Base-by-base conservation (phyloP, 2,113 vertebrate species). In the Zosterops lateralis region DNA sequence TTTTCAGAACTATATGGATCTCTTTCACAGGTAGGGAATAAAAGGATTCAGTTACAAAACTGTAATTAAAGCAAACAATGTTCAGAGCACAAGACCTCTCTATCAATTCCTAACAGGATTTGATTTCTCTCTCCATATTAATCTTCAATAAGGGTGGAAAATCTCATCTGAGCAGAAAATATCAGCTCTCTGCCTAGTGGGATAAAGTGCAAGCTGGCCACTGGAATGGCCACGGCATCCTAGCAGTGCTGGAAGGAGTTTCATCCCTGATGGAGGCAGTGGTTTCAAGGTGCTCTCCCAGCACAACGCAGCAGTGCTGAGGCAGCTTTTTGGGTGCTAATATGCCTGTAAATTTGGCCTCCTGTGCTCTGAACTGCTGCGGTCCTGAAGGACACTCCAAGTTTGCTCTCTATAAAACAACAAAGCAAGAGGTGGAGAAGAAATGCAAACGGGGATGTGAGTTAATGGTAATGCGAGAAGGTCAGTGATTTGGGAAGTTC, bases 271-370 rank as follows among this genome's bases (percentile, higher is more conserved):
- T 29, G 79, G 65, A 88, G 44, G 71, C 45, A 45, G 50, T 34
- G 87, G 51, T 90, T 84, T 94, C 91, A 94, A 95, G 93, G 91
- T 92, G 91, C 78, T 94, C 84, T 86, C 67, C 28, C 79, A 17
- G 72, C 77, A 76, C 44, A 89, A 50, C 87, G 79, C 85, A 82
- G 84, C 84, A 90, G 64, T 84, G 87, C 93, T 95, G 95, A 95
- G 94, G 51, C 84, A 91, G 94, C 94, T 91, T 66, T 96, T 87
- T 68, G 74, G 77, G 94, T 48, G 58, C 58, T 94, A 92, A 95
- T 78, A 54, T 0, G 22, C 91, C 77, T 94, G 90, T 93, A 95
- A 94, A 95, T 94, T 93, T 0, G 22, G 84, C 57, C 75, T 94
- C 78, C 67, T 67, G 72, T 8, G 45, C 54, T 73, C 54, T 1